These are phyloP conservation scores for Falco peregrinus DNA, from an alignment of 2,797 vertebrate species.

Conservation along the genomic window DNA sequence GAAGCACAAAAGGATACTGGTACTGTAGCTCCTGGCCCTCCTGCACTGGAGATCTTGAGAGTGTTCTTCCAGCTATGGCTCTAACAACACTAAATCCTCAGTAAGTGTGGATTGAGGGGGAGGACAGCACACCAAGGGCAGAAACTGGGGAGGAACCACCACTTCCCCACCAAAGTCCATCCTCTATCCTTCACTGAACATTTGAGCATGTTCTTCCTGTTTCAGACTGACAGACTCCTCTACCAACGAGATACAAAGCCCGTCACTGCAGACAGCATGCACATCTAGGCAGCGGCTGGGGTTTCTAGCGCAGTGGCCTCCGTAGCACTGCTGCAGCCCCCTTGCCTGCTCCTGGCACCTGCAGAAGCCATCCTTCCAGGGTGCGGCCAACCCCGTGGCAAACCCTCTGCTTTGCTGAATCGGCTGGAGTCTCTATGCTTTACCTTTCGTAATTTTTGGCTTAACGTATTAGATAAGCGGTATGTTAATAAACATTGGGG, in stretches of 20 bases:
- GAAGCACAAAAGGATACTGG: neutral
- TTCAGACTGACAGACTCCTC: neutral
- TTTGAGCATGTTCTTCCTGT: neutral
- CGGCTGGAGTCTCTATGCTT: accelerated
- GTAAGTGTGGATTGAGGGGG: neutral
- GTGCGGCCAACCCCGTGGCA: accelerated
- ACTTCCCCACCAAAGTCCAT: neutral
- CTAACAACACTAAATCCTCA: neutral
- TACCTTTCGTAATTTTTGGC: too few relatives aligned
- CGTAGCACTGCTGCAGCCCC: accelerated
- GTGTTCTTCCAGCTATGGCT: neutral
- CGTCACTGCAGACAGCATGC: accelerated
- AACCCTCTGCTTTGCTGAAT: neutral
- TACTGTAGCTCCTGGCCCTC: neutral
- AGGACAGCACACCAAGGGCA: neutral
- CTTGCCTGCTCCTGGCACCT: accelerated
- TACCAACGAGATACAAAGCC: accelerated
- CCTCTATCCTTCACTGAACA: neutral
- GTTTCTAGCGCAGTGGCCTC: neutral
- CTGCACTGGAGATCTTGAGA: neutral
- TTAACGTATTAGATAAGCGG: neutral
- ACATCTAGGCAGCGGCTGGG: accelerated
- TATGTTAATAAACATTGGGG: accelerated
- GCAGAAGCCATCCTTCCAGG: accelerated
- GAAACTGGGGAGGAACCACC: neutral